Evolutionary conservation across 1,140 invertebrate species (phyloP), one percentile per base, ranked within the genome.

Genomic region (Eueides isabella): DNA sequence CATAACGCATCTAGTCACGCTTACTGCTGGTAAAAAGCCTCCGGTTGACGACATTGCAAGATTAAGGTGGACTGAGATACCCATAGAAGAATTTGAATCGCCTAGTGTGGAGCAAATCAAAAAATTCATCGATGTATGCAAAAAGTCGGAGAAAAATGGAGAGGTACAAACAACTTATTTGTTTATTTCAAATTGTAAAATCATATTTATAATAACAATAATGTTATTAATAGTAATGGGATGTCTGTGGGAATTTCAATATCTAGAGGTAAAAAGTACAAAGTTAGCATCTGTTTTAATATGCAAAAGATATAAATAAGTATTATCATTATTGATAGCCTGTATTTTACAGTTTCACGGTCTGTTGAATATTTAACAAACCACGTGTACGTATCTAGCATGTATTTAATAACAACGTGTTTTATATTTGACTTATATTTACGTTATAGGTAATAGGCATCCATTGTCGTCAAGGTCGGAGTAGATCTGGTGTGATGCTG

Each of bases 71-170:
- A 92, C 91, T 7, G 93, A 94, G 74, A 94, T 96, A 64, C 93
- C 94, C 2, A 87, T 96, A 12, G 90, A 95, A 78, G 96, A 96
- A 83, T 96, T 96, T 77, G 94, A 94, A 76, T 83, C 95, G 0
- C 96, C 96, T 6, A 94, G 92, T 1, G 68, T 95, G 48, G 89
- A 95, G 31, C 95, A 96, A 82, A 95, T 96, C 30, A 89, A 94
- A 55, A 88, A 94, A 72, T 97, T 96, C 84, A 95, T 96, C 31
- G 92, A 94, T 29, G 88, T 95, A 26, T 95, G 95, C 79, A 89
- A 94, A 83, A 85, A 77, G 63, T 86, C 90, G 4, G 87, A 91
- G 12, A 89, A 91, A 77, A 91, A 90, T 85, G 91, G 88, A 19
- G 91, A 94, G 92, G 94, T 94, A 80, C 79, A 82, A 89, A 80